phyloP scores from a whole-genome alignment of 2,113 vertebrate genomes.

The Panthera leo region DNA sequence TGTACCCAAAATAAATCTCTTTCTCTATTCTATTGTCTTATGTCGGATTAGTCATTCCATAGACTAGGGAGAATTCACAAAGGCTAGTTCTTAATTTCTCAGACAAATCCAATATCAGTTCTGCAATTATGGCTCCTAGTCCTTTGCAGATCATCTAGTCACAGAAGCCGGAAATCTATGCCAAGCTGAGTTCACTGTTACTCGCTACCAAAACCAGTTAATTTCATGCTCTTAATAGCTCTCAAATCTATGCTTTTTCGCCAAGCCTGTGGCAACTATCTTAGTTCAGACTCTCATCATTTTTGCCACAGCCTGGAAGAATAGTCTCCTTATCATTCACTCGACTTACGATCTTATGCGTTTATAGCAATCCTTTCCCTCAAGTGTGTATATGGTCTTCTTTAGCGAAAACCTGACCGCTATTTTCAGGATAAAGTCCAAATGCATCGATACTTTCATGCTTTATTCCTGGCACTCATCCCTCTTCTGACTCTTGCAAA shows the following conservation, averaged over 20 bases:
- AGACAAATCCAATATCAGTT: background rate
- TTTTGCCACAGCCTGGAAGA: background rate
- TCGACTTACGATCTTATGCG: background rate
- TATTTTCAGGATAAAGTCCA: background rate
- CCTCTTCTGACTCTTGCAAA: background rate
- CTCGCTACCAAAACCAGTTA: background rate
- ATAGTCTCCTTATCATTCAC: background rate
- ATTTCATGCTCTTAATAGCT: background rate
- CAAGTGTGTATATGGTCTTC: background rate
- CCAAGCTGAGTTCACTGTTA: background rate
- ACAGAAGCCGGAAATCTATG: background rate
- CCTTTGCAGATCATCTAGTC: background rate
- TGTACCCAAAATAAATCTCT: background rate
- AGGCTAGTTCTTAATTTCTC: background rate
- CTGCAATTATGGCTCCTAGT: background rate
- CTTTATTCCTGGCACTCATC: background rate
- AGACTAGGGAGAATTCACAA: background rate
- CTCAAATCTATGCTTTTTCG: background rate
- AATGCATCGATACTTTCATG: background rate
- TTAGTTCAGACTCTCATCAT: background rate
- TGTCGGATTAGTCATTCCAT: background rate
- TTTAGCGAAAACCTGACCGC: background rate
- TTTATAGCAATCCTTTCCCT: background rate
- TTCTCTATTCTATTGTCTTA: background rate
- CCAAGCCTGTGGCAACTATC: background rate